Evolutionary conservation across 2,888 invertebrate species (phyloP).

Genomic region (Heliconius aoede): DNA sequence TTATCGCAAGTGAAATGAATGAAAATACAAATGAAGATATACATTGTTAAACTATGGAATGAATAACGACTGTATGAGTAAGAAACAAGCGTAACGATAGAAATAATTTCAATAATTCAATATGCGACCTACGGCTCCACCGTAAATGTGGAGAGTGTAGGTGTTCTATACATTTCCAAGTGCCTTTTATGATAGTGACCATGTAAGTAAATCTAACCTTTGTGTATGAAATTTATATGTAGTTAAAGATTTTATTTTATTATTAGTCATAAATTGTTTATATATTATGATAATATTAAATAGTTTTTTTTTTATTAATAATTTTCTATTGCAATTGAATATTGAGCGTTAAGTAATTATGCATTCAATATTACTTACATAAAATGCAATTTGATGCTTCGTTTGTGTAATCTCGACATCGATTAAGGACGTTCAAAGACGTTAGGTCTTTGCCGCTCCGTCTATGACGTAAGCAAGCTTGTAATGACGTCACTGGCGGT

Average conservation of each 20-base stretch:
- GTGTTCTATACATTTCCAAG: slow-evolving; percentile 4
- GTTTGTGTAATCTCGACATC: slow-evolving; percentile 53
- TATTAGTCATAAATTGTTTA: neutral
- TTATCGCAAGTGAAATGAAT: neutral
- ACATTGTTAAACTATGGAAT: neutral
- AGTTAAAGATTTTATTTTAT: neutral
- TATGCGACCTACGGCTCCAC: slow-evolving; percentile 26
- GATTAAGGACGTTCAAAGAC: slow-evolving; percentile 68
- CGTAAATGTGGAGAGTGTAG: slow-evolving; percentile 20
- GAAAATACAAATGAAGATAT: neutral
- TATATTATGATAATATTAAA: neutral
- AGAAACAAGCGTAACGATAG: neutral
- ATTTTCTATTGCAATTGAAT: neutral
- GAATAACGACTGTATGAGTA: neutral
- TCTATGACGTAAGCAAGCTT: slow-evolving; percentile 74
- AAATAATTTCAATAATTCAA: slow-evolving; percentile 4
- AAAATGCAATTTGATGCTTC: slow-evolving; percentile 38
- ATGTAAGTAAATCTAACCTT: neutral
- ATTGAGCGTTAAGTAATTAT: neutral
- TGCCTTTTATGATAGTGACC: neutral
- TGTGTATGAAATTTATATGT: neutral
- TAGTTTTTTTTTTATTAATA: neutral
- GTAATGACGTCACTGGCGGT: slow-evolving; percentile 72
- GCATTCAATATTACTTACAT: neutral
- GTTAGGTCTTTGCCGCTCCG: slow-evolving; percentile 71